Evolutionary conservation across 2,113 vertebrate species (phyloP).

Genomic region (Rutilus rutilus): DNA sequence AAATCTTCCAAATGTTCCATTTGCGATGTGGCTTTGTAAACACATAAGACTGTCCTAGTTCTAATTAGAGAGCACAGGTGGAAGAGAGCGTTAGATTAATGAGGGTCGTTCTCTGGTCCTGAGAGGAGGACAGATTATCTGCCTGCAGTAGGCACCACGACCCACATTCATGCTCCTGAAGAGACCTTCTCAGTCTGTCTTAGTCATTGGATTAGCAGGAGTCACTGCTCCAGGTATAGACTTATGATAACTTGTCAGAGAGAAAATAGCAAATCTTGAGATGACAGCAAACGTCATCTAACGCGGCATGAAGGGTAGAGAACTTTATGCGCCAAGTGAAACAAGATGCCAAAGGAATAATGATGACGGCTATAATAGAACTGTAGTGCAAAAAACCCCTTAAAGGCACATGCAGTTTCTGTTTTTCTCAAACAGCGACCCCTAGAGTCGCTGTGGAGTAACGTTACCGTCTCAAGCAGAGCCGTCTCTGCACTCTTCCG

Average conservation of each 20-base stretch:
- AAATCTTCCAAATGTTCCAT: slow-evolving; percentile 37
- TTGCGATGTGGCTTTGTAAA: slow-evolving; percentile 53
- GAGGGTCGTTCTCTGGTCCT: slow-evolving; percentile 68
- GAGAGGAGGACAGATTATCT: slow-evolving; percentile 61
- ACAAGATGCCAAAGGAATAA: slow-evolving; percentile 2
- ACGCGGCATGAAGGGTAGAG: neutral
- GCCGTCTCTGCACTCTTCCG: no score
- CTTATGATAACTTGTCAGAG: slow-evolving; percentile 18
- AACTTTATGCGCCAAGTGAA: neutral
- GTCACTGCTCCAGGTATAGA: slow-evolving; percentile 1
- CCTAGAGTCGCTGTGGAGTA: no score
- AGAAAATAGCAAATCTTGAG: slow-evolving; percentile 18
- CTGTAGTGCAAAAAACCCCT: neutral
- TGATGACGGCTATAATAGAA: neutral
- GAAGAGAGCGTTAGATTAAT: slow-evolving; percentile 72
- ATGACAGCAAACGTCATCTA: slow-evolving; percentile 13
- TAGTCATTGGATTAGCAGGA: slow-evolving; percentile 24
- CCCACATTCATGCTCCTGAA: slow-evolving; percentile 43
- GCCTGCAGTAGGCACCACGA: slow-evolving; percentile 54
- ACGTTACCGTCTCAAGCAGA: no score
- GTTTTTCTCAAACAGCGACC: no score
- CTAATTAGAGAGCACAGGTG: slow-evolving; percentile 68
- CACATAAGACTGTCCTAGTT: slow-evolving; percentile 76
- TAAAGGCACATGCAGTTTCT: no score
- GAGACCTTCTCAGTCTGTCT: slow-evolving; percentile 20